phyloP scores from a whole-genome alignment of 2,888 invertebrate genomes.

The Seira ritae region DNA sequence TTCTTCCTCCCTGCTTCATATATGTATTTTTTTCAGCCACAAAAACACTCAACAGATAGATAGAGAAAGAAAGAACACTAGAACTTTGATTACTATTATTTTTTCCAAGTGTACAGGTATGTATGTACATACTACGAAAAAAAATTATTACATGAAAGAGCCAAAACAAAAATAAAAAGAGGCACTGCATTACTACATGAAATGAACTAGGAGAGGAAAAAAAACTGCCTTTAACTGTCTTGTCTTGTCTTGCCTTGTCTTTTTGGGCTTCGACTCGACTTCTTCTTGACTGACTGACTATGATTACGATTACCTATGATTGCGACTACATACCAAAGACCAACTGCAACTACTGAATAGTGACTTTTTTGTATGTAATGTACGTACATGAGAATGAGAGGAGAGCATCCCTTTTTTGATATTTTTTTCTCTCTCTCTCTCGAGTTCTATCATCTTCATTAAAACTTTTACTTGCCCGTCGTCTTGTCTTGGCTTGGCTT shows the following conservation, averaged over 20 bases:
- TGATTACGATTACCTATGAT: too few relatives aligned
- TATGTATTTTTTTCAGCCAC: too few relatives aligned
- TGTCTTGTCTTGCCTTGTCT: too few relatives aligned
- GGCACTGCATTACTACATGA: too few relatives aligned
- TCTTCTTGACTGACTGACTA: conserved; percentile 21
- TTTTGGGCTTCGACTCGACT: too few relatives aligned
- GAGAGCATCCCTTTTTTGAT: conserved; percentile 21
- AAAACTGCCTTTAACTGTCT: conserved; percentile 13
- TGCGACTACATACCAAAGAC: too few relatives aligned
- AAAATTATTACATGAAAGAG: conserved; percentile 21
- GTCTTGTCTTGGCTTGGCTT: too few relatives aligned
- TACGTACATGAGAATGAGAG: too few relatives aligned
- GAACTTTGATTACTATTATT: conserved; percentile 16
- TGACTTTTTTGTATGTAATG: conserved; percentile 10
- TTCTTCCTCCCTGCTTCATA: conserved; percentile 21
- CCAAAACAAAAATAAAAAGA: conserved; percentile 13
- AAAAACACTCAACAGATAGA: too few relatives aligned
- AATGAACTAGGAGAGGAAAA: background rate
- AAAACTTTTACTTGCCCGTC: conserved; percentile 57
- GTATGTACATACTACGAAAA: conserved; percentile 9
- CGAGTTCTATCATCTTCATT: too few relatives aligned
- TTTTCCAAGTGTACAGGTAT: conserved; percentile 9
- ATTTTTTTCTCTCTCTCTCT: conserved; percentile 12
- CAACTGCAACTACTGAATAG: too few relatives aligned
- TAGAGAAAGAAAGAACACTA: too few relatives aligned